phyloP scores from a whole-genome alignment of 2,797 vertebrate species.

The Jordanella pulchra region DNA sequence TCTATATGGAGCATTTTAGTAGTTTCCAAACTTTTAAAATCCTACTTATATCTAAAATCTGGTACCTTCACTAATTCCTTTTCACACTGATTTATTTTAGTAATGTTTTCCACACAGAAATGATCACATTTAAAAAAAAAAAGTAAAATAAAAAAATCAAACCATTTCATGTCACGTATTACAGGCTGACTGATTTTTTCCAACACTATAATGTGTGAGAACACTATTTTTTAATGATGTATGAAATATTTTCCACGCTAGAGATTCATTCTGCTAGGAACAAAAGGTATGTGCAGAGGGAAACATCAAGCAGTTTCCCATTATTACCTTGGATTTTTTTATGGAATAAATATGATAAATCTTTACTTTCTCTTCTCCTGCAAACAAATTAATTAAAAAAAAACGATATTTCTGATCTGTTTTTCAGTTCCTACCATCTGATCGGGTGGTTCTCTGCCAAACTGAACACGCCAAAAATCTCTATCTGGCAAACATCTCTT shows the following conservation, averaged over 20 bases:
- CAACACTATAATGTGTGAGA: background rate
- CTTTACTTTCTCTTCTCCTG: background rate
- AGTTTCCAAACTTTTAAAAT: background rate
- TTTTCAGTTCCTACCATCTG: background rate
- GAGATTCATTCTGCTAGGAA: background rate
- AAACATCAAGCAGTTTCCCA: background rate
- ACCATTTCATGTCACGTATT: background rate
- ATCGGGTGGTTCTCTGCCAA: slow-evolving; percentile 11
- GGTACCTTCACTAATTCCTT: background rate
- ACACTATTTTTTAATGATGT: slow-evolving; percentile 2
- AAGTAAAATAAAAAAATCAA: too few relatives aligned
- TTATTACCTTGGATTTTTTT: background rate
- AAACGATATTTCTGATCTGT: background rate
- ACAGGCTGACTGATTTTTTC: background rate
- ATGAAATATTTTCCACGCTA: background rate
- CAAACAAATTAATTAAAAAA: background rate
- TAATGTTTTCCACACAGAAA: background rate
- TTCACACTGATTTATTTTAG: background rate
- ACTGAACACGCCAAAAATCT: slow-evolving; percentile 20
- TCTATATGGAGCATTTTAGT: background rate
- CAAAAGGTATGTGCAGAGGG: background rate
- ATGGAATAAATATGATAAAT: background rate
- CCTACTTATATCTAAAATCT: background rate
- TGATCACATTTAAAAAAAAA: background rate
- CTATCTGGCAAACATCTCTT: slow-evolving; percentile 4